Conservation (phyloP, 2,113 vertebrate genomes). For the Pica pica region DNA sequence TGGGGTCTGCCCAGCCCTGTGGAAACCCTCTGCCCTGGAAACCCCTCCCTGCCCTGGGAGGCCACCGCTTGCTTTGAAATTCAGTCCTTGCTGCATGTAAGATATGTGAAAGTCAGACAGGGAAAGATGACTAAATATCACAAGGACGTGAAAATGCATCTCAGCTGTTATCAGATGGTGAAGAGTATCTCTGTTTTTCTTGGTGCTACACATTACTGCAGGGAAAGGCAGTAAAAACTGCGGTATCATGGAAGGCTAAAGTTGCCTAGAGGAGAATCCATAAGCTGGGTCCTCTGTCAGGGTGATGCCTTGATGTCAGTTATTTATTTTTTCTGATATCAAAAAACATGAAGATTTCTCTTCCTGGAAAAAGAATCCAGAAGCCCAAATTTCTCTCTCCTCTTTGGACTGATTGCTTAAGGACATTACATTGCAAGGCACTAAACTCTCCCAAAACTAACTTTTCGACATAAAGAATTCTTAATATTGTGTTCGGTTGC, state of each 20-base stretch:
- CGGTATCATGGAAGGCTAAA: background rate
- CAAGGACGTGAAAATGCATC: background rate
- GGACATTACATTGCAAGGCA: background rate
- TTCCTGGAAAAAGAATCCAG: background rate
- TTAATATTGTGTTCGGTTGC: background rate
- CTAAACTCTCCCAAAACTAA: background rate
- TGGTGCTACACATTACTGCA: background rate
- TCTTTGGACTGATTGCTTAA: background rate
- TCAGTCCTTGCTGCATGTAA: background rate
- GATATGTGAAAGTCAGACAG: background rate
- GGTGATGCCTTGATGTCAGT: background rate
- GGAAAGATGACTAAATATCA: background rate
- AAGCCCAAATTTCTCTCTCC: background rate
- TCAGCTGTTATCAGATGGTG: background rate
- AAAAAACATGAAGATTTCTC: background rate
- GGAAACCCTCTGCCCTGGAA: background rate
- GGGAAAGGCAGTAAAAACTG: background rate
- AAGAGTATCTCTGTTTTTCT: background rate
- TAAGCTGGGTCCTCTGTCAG: background rate
- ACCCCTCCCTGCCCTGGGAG: fast-evolving
- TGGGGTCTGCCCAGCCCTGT: fast-evolving
- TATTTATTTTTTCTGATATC: background rate
- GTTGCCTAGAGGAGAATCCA: background rate
- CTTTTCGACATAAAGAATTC: background rate
- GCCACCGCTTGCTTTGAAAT: background rate